These are phyloP conservation scores for Pandemis heparana DNA, from an alignment of 2,888 invertebrate species.

Conservation along the genomic window DNA sequence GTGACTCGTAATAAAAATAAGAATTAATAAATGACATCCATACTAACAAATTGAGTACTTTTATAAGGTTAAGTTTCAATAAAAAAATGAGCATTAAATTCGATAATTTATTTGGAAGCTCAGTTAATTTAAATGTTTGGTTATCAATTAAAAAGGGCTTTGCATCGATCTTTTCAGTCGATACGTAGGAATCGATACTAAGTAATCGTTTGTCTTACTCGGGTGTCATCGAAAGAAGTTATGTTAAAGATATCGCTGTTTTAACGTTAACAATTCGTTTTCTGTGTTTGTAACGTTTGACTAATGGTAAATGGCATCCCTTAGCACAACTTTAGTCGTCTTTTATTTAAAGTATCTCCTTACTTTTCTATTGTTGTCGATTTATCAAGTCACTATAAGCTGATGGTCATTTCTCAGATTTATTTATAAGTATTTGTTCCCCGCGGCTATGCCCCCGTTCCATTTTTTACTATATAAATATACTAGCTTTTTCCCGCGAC, in stretches of 20 bases:
- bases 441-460: too few species aligned
- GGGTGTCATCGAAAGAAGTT: conserved; percentile 72
- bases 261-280: conserved; percentile 38
- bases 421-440: too few species aligned
- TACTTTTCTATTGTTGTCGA: not conserved
- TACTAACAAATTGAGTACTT: conserved; percentile 29
- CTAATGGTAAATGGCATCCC: conserved; percentile 15
- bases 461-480: too few species aligned
- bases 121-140: conserved; percentile 55
- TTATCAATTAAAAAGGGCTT: conserved; percentile 68
- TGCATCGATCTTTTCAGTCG: conserved; percentile 66
- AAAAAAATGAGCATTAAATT: conserved; percentile 13
- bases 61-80: conserved; percentile 39
- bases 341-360: not conserved
- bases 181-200: conserved; percentile 65
- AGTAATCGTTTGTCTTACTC: conserved; percentile 69
- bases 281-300: conserved; percentile 12
- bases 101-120: conserved; percentile 33
- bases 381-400: not conserved
- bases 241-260: conserved; percentile 61
- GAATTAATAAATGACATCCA: conserved; percentile 18
- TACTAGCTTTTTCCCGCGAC: too few species aligned
- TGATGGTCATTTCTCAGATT: not conserved
- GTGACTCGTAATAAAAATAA: conserved; percentile 15
- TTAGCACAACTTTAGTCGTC: not conserved